Conservation (phyloP, 1,140 invertebrate genomes). For the Euwallacea similis region DNA sequence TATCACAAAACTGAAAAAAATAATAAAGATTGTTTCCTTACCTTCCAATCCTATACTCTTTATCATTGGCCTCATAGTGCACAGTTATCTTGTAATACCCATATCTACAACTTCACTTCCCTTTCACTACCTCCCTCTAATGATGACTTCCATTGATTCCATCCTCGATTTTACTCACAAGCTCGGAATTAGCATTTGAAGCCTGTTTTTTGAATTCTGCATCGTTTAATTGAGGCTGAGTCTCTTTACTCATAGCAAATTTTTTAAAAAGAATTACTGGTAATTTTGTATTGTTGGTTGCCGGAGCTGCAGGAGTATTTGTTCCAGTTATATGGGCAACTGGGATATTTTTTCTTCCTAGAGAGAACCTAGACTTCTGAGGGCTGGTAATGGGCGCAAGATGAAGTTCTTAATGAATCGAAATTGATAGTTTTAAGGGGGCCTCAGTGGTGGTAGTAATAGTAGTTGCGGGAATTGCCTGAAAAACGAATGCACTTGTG, state of each 20-base stretch:
- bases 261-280: background rate
- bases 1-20: background rate
- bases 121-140: conserved; percentile 55
- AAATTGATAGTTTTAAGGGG: background rate
- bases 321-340: background rate
- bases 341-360: background rate
- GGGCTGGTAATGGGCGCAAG: background rate
- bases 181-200: conserved; percentile 54
- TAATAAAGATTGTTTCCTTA: too few species aligned
- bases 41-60: conserved; percentile 61
- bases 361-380: background rate
- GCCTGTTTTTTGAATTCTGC: conserved; percentile 33
- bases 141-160: conserved; percentile 57
- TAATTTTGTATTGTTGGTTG: background rate
- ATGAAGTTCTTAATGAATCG: background rate
- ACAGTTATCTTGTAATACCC: conserved; percentile 58
- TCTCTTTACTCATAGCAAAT: too few species aligned
- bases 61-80: conserved; percentile 61
- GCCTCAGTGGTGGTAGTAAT: background rate
- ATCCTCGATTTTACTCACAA: conserved; percentile 57
- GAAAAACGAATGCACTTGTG: too few species aligned
- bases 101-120: conserved; percentile 61
- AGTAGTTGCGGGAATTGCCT: background rate
- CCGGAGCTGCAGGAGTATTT: background rate
- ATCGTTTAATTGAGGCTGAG: conserved; percentile 4